Evolutionary conservation across 2,113 vertebrate species (phyloP), one percentile per base, ranked within the genome.

Genomic region (Ceyx margarethae): DNA sequence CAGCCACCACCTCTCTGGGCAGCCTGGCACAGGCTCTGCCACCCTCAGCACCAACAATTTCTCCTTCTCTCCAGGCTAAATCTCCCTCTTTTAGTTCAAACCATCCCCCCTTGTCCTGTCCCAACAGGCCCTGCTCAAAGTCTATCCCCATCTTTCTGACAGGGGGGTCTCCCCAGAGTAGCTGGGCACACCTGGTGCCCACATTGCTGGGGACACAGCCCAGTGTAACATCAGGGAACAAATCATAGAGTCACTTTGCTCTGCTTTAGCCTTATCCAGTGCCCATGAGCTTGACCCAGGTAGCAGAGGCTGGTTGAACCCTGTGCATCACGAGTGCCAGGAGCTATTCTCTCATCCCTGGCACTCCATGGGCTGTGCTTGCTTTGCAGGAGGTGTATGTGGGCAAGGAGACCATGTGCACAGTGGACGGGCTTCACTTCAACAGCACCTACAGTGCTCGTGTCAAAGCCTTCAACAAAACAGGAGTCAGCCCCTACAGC

Each of bases 371-470:
- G 2, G 5, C 16, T 2, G 19, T 25, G 3, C 28, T 93, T 82
- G 42, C 74, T 81, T 56, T 87, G 67, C 96, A 99, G 99, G 99
- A 99, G 95, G 99, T 99, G 54, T 99, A 99, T 9, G 99, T 99
- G 81, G 99, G 99, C 35, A 98, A 98, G 85, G 99, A 99, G 97
- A 99, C 98, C 75, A 99, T 99, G 98, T 99, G 99, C 97, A 99
- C 99, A 0, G 99, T 99, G 97, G 99, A 99, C 1, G 99, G 99
- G 18, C 99, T 99, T 74, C 99, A 99, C 97, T 99, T 99, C 98
- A 99, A 99, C 98, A 99, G 99, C 98, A 99, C 98, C 0, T 99
- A 99, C 96, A 99, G 98, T 23, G 98, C 99, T 15, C 98, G 99
- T 0, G 98, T 99, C 93, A 99, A 99, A 96, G 99, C 99, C 92